phyloP scores from a whole-genome alignment of 1,140 invertebrate genomes.

The Eubasilissa regina region DNA sequence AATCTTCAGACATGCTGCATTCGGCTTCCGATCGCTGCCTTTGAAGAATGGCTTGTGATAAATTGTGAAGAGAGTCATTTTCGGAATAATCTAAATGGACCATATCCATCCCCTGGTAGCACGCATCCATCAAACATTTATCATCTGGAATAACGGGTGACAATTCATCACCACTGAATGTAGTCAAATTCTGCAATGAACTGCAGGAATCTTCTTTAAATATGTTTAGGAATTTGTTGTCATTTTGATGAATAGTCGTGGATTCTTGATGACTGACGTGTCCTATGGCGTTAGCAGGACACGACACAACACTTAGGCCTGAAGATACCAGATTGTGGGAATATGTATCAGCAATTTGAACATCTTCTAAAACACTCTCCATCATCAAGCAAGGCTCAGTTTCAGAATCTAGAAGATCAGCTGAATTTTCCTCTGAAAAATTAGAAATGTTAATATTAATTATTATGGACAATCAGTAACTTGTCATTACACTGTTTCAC shows the following conservation, averaged over 20 bases:
- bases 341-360: conserved; percentile 77
- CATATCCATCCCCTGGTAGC: conserved; percentile 62
- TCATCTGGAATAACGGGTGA: conserved; percentile 65
- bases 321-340: conserved; percentile 81
- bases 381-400: conserved; percentile 86
- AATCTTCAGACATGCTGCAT: conserved; percentile 61
- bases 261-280: conserved; percentile 8
- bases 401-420: conserved; percentile 82
- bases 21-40: conserved; percentile 75
- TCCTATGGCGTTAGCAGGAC: conserved; percentile 55
- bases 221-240: conserved; percentile 64
- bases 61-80: conserved; percentile 78
- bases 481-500: too few species aligned
- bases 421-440: conserved; percentile 74
- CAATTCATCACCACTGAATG: conserved; percentile 69
- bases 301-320: conserved; percentile 63
- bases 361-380: conserved; percentile 81
- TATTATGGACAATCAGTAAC: too few species aligned
- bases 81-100: conserved; percentile 63
- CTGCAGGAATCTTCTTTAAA: conserved; percentile 60
- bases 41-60: conserved; percentile 77
- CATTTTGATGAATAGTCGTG: neutral
- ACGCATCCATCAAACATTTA: conserved; percentile 62
- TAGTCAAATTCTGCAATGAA: conserved; percentile 57
- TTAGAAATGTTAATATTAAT: neutral